Evolutionary conservation across 2,797 vertebrate genomes (phyloP), one percentile per base, ranked within the genome.

Genomic region (Nannoperca australis): DNA sequence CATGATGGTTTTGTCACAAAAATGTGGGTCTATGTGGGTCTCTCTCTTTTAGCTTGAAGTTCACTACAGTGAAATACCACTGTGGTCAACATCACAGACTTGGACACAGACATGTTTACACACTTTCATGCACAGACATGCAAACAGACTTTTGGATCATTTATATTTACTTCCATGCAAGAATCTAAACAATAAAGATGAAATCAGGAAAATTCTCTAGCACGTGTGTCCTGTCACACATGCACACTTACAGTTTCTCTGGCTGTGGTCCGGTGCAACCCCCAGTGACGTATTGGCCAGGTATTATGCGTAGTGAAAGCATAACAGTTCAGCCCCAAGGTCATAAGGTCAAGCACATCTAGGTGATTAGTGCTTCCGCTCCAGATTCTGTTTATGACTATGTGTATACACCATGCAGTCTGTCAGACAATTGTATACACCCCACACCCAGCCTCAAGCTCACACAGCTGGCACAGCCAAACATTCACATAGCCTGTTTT

Each of bases 361-460:
- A 92, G 90, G 91, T 91, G 88, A 92, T 91, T 84, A 85, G 66
- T 54, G 66, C 83, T 94, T 93, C 91, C 88, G 62, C 81, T 83
- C 76, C 75, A 89, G 49, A 90, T 90, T 91, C 73, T 94, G 93
- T 95, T 95, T 95, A 94, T 92, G 88, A 85, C 76, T 63, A 18
- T 75, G 84, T 93, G 89, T 94, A 93, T 94, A 94, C 92, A 87
- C 83, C 79, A 76, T 79, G 79, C 91, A 87, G 89, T 71, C 88
- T 82, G 81, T 85, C 78, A 73, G 87, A 87, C 86, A 88, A 79
- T 85, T 94, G 92, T 94, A 93, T 90, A 94, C 81, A 90, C 87
- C 89, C 88, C 87, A 90, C 92, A 88, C 89, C 86, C 87, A 86
- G 50, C 50, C 36, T 81, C 85, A 83, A 94, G 85, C 85, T 88